phyloP scores from a whole-genome alignment of 2,797 vertebrate genomes.

The Vespertilio murinus region DNA sequence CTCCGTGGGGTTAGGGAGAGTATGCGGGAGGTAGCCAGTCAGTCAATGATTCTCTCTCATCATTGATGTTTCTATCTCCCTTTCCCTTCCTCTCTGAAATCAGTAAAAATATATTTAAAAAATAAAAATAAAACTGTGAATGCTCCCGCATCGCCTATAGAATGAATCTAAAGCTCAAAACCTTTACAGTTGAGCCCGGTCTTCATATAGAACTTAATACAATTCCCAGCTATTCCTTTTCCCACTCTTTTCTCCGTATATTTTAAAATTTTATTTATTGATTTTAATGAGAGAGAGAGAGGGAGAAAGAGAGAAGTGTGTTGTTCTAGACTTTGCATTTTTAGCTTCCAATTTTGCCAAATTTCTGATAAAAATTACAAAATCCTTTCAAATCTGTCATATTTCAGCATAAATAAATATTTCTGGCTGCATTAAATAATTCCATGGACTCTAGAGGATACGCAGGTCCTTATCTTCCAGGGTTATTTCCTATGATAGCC shows the following conservation, averaged over 20 bases:
- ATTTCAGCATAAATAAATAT: not conserved
- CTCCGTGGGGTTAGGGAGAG: too few relatives aligned
- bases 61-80: too few relatives aligned
- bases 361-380: not conserved
- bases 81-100: too few relatives aligned
- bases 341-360: not conserved
- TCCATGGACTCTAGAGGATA: not conserved
- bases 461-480: not conserved
- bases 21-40: too few relatives aligned
- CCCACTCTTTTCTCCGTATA: too few relatives aligned
- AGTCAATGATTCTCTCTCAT: too few relatives aligned
- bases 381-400: not conserved
- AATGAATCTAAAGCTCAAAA: not conserved
- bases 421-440: not conserved
- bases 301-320: too few relatives aligned
- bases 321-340: not conserved
- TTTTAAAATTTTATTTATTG: too few relatives aligned
- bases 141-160: not conserved
- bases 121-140: not conserved
- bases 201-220: not conserved
- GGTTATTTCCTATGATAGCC: not conserved
- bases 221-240: not conserved
- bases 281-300: too few relatives aligned
- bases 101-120: too few relatives aligned
- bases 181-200: not conserved